These are phyloP conservation scores for Serilophus lunatus DNA, from an alignment of 2,113 vertebrate genomes.

Conservation along the genomic window DNA sequence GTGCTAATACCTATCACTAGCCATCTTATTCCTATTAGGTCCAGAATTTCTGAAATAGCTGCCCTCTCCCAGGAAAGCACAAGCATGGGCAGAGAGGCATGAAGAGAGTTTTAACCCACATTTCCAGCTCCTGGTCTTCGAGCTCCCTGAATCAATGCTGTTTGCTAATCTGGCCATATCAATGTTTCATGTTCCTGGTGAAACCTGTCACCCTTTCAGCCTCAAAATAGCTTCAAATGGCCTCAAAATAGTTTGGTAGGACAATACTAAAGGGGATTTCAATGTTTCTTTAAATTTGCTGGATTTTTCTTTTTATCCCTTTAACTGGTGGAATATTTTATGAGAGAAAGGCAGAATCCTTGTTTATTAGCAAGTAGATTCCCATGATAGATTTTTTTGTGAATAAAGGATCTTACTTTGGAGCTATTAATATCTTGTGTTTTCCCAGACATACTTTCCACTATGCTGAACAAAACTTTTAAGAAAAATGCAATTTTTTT, in stretches of 20 bases:
- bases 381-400: neutral
- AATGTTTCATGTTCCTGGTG: neutral
- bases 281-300: neutral
- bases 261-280: neutral
- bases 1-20: neutral
- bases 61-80: neutral
- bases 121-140: neutral
- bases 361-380: neutral
- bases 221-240: neutral
- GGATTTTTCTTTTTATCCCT: neutral
- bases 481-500: neutral
- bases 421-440: neutral
- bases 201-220: neutral
- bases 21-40: neutral
- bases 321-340: neutral
- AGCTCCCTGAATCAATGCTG: neutral
- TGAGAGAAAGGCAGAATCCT: neutral
- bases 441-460: neutral
- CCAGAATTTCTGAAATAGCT: neutral
- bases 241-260: neutral
- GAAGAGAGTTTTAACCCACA: neutral
- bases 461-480: neutral
- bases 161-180: neutral
- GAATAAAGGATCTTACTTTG: neutral
- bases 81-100: neutral